phyloP scores from a whole-genome alignment of 2,888 invertebrate species.

The Geophilus truncorum region DNA sequence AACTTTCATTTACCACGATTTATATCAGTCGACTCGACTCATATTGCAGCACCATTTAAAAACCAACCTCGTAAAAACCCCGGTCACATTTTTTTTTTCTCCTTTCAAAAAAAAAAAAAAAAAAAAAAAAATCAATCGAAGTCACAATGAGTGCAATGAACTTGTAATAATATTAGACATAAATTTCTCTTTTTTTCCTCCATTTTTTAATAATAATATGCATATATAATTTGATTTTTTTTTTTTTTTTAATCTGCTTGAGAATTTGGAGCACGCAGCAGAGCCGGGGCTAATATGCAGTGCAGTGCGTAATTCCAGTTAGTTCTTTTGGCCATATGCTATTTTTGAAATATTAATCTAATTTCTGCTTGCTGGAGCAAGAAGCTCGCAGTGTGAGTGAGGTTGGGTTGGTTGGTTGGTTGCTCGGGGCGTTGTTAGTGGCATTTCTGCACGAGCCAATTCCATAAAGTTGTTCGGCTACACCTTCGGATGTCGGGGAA shows the following conservation, averaged over 20 bases:
- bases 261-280: background rate
- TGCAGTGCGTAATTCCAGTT: background rate
- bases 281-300: background rate
- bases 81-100: background rate
- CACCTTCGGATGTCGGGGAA: background rate
- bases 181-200: background rate
- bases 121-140: background rate
- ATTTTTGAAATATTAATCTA: slow-evolving; percentile 19
- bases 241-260: background rate
- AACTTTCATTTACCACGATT: background rate
- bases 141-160: background rate
- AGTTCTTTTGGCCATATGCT: slow-evolving; percentile 12
- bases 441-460: background rate
- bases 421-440: background rate
- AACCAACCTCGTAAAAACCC: background rate
- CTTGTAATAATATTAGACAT: background rate
- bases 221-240: background rate
- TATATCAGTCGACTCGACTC: slow-evolving; percentile 2
- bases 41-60: background rate
- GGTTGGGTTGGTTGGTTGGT: background rate
- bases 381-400: background rate
- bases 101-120: too few relatives aligned
- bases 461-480: background rate
- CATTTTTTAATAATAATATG: background rate
- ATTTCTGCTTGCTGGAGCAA: slow-evolving; percentile 15